Base-by-base conservation (phyloP, 53 echinoderm and acorn worm genomes). In the Stichopus horrens region DNA sequence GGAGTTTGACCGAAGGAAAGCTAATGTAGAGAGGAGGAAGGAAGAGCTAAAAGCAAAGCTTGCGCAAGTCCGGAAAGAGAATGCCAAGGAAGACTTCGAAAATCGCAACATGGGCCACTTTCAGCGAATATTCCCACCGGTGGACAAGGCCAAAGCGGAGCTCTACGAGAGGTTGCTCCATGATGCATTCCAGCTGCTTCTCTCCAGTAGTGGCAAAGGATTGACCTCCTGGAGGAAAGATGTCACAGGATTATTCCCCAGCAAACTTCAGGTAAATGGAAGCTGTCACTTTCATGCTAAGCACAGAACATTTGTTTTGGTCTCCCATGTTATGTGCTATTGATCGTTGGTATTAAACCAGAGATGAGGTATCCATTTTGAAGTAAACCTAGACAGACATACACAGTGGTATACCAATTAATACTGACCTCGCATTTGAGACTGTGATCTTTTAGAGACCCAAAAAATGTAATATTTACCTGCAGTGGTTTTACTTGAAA, bases 121-220 rank as follows among this genome's bases (percentile, higher is more conserved):
- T 86, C 89, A 93, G 7, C 81, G 99, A 0, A 98, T 98, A 85
- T 98, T 94, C 79, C 99, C 99, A 66, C 99, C 99, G 4, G 90
- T 86, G 58, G 99, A 98, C 77, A 95, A 90, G 74, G 58, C 92
- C 18, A 88, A 89, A 21, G 89, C 89, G 68, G 96, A 95, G n/a
- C 75, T 79, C 22, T 98, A 98, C 74, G 89, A 93, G 54, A 89
- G 74, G 51, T 86, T 98, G 76, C 88, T 98, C 51, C 68, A 87
- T 8, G 99, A 98, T 85, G 99, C 99, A 9, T 98, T 98, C 83
- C 94, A 98, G 88, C 37, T 98, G 23, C 96, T 98, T 63, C 87
- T 97, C n/a, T 96, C 96, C 37, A 95, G 99, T 14, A 53, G 93
- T 66, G 95, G 94, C 9, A 92, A 79, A 18, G 21, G 21, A 8